phyloP scores from a whole-genome alignment of 92 coral and sea anemone genomes.

The Blastomussa wellsi region DNA sequence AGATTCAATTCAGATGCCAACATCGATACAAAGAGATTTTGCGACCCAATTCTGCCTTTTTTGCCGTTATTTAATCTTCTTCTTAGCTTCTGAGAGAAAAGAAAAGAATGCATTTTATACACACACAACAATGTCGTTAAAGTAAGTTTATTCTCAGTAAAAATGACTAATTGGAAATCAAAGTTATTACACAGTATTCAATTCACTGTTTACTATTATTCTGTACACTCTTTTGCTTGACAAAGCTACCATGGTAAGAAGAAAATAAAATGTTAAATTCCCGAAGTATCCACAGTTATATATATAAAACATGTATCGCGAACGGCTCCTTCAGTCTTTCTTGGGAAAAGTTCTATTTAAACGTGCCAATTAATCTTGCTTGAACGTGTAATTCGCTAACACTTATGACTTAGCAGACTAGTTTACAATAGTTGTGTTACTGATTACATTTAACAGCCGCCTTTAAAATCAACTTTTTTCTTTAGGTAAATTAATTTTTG shows the following conservation, averaged over 20 bases:
- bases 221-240: slow-evolving; percentile 31
- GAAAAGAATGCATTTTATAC: slow-evolving; percentile 1
- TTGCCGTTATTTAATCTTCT: background rate
- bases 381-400: slow-evolving; percentile 47
- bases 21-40: slow-evolving; percentile 3
- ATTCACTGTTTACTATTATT: slow-evolving; percentile 31
- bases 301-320: slow-evolving; percentile 37
- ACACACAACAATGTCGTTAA: slow-evolving; percentile 41
- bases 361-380: slow-evolving; percentile 43
- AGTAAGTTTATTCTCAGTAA: slow-evolving; percentile 62
- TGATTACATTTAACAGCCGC: slow-evolving; percentile 32
- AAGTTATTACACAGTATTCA: slow-evolving; percentile 49
- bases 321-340: background rate
- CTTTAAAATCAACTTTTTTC: background rate
- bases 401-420: slow-evolving; percentile 22
- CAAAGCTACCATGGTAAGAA: slow-evolving; percentile 16
- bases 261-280: slow-evolving; percentile 15
- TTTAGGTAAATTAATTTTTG: background rate
- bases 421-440: slow-evolving; percentile 22
- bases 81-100: slow-evolving; percentile 14
- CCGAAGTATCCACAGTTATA: slow-evolving; percentile 17
- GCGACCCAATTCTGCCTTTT: slow-evolving; percentile 3
- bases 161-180: slow-evolving; percentile 78
- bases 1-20: slow-evolving; percentile 6
- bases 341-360: background rate